phyloP scores from a whole-genome alignment of 2,797 vertebrate genomes.

The Hemitrygon akajei region DNA sequence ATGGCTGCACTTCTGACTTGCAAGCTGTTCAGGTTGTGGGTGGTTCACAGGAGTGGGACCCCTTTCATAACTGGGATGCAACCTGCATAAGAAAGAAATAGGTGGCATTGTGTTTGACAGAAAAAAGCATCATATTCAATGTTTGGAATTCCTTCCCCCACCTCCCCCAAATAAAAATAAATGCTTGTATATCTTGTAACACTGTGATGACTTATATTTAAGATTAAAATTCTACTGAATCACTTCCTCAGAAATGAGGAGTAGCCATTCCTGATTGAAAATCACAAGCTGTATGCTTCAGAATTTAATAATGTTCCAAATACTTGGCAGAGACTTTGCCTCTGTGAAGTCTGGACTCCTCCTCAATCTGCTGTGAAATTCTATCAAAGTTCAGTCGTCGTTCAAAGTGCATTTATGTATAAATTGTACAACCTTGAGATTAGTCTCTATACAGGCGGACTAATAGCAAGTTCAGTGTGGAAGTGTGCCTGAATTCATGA shows the following conservation, averaged over 20 bases:
- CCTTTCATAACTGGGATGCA: too few relatives aligned
- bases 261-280: neutral
- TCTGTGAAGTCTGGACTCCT: neutral
- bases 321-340: neutral
- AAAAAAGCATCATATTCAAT: neutral
- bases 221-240: neutral
- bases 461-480: too few relatives aligned
- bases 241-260: neutral
- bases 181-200: neutral
- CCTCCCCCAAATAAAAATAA: too few relatives aligned
- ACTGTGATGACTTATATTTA: neutral
- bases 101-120: too few relatives aligned
- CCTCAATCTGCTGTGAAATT: neutral
- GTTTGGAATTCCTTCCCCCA: neutral
- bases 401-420: neutral
- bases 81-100: too few relatives aligned
- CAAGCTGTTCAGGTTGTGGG: too few relatives aligned
- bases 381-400: neutral
- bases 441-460: too few relatives aligned
- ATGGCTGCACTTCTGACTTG: too few relatives aligned
- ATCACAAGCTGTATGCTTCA: neutral
- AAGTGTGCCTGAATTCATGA: too few relatives aligned
- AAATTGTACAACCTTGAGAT: too few relatives aligned
- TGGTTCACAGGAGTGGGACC: too few relatives aligned
- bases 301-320: neutral